Evolutionary conservation across 2,888 invertebrate species (phyloP).

Genomic region (Dromius quadrimaculatus): DNA sequence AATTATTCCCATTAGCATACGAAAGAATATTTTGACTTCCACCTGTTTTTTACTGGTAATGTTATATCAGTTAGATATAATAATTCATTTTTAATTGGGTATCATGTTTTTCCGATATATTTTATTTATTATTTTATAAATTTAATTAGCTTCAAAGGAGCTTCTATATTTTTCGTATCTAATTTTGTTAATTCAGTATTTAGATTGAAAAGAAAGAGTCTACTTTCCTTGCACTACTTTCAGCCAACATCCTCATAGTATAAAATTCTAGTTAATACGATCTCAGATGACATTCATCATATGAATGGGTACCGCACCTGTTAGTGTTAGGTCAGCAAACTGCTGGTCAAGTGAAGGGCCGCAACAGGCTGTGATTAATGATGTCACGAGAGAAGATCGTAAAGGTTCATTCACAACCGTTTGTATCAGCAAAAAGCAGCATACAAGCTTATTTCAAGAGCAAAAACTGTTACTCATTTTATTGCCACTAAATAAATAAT

Average conservation of each 20-base stretch:
- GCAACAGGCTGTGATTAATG: slow-evolving; percentile 44
- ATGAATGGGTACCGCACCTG: slow-evolving; percentile 43
- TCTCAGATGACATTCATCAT: slow-evolving; percentile 49
- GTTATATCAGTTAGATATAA: slow-evolving; percentile 25
- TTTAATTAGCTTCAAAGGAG: too few species aligned
- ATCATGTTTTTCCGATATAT: slow-evolving; percentile 12
- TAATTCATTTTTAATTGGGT: slow-evolving; percentile 34
- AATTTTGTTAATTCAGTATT: too few species aligned
- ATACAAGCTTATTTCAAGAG: slow-evolving; percentile 4
- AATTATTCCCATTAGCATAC: slow-evolving; percentile 43
- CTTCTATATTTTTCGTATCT: too few species aligned
- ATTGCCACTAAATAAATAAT: slow-evolving; percentile 7
- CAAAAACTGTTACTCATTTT: slow-evolving; percentile 3
- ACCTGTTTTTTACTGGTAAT: slow-evolving; percentile 25
- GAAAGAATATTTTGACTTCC: slow-evolving; percentile 47
- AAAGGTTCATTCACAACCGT: slow-evolving; percentile 45
- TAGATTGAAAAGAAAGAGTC: slow-evolving; percentile 37
- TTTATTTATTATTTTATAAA: too few species aligned
- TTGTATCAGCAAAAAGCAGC: slow-evolving; percentile 9
- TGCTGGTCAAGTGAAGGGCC: slow-evolving; percentile 50
- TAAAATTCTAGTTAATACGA: slow-evolving; percentile 45
- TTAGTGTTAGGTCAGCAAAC: neutral
- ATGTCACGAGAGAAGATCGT: slow-evolving; percentile 49
- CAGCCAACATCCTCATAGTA: slow-evolving; percentile 34
- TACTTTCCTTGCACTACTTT: slow-evolving; percentile 49